Evolutionary conservation across 2,797 vertebrate genomes (phyloP), one percentile per base, ranked within the genome.

Genomic region (Champsocephalus esox): DNA sequence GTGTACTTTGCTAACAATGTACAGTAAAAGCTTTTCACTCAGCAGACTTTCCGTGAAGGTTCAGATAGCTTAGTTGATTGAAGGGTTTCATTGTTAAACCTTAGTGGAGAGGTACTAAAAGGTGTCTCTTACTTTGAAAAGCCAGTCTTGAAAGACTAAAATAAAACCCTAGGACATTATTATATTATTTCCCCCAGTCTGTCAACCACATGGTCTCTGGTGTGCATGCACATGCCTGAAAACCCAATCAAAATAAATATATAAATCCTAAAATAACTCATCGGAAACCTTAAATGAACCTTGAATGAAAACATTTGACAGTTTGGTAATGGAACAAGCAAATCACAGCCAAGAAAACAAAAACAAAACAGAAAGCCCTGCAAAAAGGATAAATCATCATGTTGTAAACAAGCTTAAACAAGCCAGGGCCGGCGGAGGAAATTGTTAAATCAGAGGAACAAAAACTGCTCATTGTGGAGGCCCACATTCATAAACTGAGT

Each of bases 381-480:
- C 17, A n/a, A 66, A 54, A 43, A 51, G 4, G 16, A 6, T 50
- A 5, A 9, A 34, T 5, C 32, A 48, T 8, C 10, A 9, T 32
- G 19, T 24, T 58, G 57, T 16, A 2, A 51, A 59, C 17, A 1
- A 51, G 8, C 32, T 59, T 5, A 56, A 65, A 28, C 21, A 45
- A 57, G 60, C 28, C 19, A 48, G 21, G 6, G 38, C 0, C 24
- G 17, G 16, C 32, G 28, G 28, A 43, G 4, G 21, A 64, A 59
- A 65, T 48, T 49, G 32, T 21, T 17, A 43, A 21, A 13, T 16
- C 10, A 24, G 12, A 51, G 10, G 54, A 55, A 66, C 13, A 54
- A 38, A 45, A 38, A 56, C 9, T 46, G 16, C 44, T 72, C 0
- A 68, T 6, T 68, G 58, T 68, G 9, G 72, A 78, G 21, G 12